Base-by-base conservation (phyloP, 92 coral and sea anemone genomes). In the Phenganax marumi region DNA sequence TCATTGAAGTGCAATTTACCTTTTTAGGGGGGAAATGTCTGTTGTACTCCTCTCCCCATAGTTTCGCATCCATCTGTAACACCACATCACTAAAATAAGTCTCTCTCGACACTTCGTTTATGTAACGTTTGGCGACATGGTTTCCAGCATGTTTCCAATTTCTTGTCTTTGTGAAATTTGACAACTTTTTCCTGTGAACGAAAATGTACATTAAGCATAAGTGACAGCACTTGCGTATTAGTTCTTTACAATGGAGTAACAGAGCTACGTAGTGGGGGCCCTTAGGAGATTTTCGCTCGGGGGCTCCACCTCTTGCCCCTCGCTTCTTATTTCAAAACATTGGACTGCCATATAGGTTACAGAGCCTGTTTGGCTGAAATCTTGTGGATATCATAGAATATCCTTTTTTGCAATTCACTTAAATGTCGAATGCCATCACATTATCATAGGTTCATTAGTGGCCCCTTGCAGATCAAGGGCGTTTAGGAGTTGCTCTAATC, bases 31-130 rank as follows among this genome's bases (percentile, higher is more conserved):
- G 97, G 68, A 91, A 91, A 46, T 89, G 87, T 63, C 99, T 87
- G 75, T 92, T 96, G 77, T 87, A 96, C 88, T 96, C 99, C 85
- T 96, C 99, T 18, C 99, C 99, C 99, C 99, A 96, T 1, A 96
- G 91, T 60, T 96, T 96, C 8, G 99, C 99, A 89, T 96, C 97
- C 99, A 96, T 92, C 86, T 96, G 99, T 26, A 96, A 81, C 72
- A 93, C 88, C 43, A 96, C 99, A 64, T 96, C 99, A 81, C 89
- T 94, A 84, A 96, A 91, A 53, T 96, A 96, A 26, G 89, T 91
- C 39, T 89, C 87, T 64, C 97, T 88, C 0, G 92, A 83, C 11
- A 93, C 92, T 10, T 91, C 91, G 8, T 92, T 93, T 78, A 96
- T 96, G 84, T 96, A 96, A 10, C 77, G 84, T 84, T 96, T 96